These are phyloP conservation scores for Poecile atricapillus DNA, from an alignment of 2,113 vertebrate species.

Conservation along the genomic window DNA sequence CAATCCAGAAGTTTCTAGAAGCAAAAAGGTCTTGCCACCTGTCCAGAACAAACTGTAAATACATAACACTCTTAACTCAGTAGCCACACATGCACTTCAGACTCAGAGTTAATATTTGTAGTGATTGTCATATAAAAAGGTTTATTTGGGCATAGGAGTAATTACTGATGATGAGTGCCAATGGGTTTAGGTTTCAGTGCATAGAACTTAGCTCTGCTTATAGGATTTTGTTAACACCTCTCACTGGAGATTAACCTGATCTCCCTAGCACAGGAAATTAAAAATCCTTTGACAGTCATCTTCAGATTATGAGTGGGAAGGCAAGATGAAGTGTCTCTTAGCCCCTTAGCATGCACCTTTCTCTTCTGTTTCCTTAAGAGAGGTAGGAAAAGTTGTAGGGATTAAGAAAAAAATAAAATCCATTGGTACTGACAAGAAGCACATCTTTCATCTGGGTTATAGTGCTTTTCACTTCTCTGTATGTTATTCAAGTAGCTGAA, in stretches of 20 bases:
- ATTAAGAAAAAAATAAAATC: not conserved
- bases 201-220: constrained; percentile 13
- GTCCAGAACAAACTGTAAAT: not conserved
- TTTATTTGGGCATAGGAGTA: constrained; percentile 9
- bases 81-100: not conserved
- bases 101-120: not conserved
- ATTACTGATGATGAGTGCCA: constrained; percentile 7
- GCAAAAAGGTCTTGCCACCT: not conserved
- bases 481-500: not conserved
- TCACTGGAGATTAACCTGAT: constrained; percentile 60
- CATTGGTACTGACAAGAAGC: not conserved
- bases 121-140: constrained; percentile 18
- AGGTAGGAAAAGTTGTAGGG: not conserved
- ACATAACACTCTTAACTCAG: not conserved
- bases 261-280: constrained; percentile 16
- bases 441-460: not conserved
- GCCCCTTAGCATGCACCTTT: constrained; percentile 1
- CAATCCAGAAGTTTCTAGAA: not conserved
- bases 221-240: constrained; percentile 58
- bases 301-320: constrained; percentile 26
- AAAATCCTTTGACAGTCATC: constrained; percentile 45
- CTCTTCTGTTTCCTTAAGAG: not conserved
- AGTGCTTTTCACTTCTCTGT: not conserved
- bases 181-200: constrained; percentile 10
- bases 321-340: constrained; percentile 18